A percentile compares a stretch with the other conserved stretches of the same genome.
phyloP scores from a whole-genome alignment of 2,888 invertebrate genomes.

The Zygaena filipendulae region DNA sequence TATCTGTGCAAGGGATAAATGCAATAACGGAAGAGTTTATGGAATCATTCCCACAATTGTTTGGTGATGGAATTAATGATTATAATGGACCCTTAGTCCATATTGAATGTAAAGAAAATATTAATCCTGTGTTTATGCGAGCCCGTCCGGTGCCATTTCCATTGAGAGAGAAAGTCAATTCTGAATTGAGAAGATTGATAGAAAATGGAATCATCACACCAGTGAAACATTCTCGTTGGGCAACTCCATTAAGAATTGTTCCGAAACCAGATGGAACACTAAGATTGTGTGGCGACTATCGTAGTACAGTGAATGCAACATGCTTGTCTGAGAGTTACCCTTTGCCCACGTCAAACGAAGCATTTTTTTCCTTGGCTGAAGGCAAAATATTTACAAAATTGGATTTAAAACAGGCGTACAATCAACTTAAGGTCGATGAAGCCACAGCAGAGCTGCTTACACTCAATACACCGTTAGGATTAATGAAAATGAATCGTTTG shows the following conservation, averaged over 20 bases:
- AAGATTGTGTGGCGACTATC: constrained; percentile 14
- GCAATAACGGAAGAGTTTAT: too few relatives aligned
- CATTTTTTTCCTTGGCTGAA: constrained; percentile 13
- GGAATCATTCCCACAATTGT: too few relatives aligned
- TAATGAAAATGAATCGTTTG: constrained; percentile 17
- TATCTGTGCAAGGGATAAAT: too few relatives aligned
- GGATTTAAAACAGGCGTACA: constrained; percentile 17
- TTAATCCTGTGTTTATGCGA: too few relatives aligned
- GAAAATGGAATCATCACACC: constrained; percentile 8
- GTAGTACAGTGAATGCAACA: constrained; percentile 12
- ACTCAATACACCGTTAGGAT: constrained; percentile 15
- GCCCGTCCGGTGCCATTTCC: constrained; percentile 3
- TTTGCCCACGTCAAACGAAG: constrained; percentile 12
- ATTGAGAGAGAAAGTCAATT: not conserved
- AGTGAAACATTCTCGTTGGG: constrained; percentile 14
- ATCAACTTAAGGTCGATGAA: constrained; percentile 12
- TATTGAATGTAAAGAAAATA: too few relatives aligned
- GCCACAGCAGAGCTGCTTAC: constrained; percentile 15
- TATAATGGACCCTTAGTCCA: too few relatives aligned
- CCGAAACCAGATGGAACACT: constrained; percentile 12
- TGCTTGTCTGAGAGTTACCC: constrained; percentile 11
- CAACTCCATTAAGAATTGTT: constrained; percentile 11
- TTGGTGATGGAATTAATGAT: too few relatives aligned
- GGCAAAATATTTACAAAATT: constrained; percentile 14
- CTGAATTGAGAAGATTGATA: constrained; percentile 2